These are phyloP conservation scores for Helobdella robusta DNA, from an alignment of 2,888 invertebrate genomes.

Conservation along the genomic window DNA sequence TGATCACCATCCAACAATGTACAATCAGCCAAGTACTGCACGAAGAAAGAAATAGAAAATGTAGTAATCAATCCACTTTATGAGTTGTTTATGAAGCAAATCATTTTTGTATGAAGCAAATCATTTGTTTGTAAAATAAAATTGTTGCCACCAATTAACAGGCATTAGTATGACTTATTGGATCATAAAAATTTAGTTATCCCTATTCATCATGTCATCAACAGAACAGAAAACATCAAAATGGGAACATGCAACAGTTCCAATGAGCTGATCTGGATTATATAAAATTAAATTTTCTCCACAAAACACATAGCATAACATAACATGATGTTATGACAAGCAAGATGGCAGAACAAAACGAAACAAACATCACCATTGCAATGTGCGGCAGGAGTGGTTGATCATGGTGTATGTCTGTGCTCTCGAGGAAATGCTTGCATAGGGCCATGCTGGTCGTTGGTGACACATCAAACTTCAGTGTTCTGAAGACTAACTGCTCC, in stretches of 20 bases:
- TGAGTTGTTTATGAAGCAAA: background rate
- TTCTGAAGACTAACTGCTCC: constrained; percentile 65
- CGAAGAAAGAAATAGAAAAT: too few relatives aligned
- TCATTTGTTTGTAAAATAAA: too few relatives aligned
- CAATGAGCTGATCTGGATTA: too few relatives aligned
- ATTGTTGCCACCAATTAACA: too few relatives aligned
- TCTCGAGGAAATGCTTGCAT: constrained; percentile 56
- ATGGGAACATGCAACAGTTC: too few relatives aligned
- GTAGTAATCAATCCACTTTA: background rate
- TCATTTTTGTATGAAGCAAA: too few relatives aligned
- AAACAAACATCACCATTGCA: constrained; percentile 4
- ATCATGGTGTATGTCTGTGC: constrained; percentile 23
- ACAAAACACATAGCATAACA: too few relatives aligned
- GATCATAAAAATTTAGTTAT: too few relatives aligned
- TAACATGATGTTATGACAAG: background rate
- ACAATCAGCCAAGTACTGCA: constrained; percentile 25
- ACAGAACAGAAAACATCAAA: too few relatives aligned
- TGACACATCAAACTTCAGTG: constrained; percentile 77
- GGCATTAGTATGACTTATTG: too few relatives aligned
- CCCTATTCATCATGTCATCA: too few relatives aligned
- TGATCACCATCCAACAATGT: constrained; percentile 47
- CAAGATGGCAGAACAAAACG: background rate
- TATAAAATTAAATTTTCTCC: too few relatives aligned
- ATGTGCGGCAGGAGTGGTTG: background rate
- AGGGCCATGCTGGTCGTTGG: constrained; percentile 78